Evolutionary conservation across 2,888 invertebrate species (phyloP), one percentile per base, ranked within the genome.

Genomic region (Anthrax anthrax): DNA sequence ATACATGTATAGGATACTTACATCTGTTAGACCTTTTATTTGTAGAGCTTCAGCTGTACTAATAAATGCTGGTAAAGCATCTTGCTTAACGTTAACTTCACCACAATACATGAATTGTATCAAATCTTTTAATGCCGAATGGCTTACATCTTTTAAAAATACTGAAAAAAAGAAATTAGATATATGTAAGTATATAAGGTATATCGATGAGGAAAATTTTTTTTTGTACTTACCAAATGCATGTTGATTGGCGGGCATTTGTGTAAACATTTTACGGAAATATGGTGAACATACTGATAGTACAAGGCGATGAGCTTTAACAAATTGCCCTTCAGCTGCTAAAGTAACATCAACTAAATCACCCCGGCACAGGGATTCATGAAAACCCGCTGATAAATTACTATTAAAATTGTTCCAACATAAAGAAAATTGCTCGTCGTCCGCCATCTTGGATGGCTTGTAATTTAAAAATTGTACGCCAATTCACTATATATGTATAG

Each of bases 341-440:
- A 81, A 66, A 34, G 80, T 80, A 49, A 80, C 80, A 57, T 81
- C 80, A 56, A 80, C 80, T 58, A 81, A 66, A 64, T 79, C 78
- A 53, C 79, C 80, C 64, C 78, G 76, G 62, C 78, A 77, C 66
- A 80, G 68, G 63, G 81, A 75, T 65, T 78, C 78, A 59, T 80
- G 80, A 64, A 81, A 80, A 58, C 80, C 80, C 65, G 78, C 76
- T 52, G 80, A 77, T 71, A 81, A 73, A 60, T 81, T 81, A 54
- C 77, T 76, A 70, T 79, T 80, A 72, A 80, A 80, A 71, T 80
- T 80, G 71, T 81, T 81, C 80, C 80, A 81, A 71, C 80, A 79
- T 70, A 81, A 69, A 66, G 80, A 80, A 71, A 78, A 79, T 65
- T 78, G 78, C 71, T 79, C 78, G 72, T 78, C 78, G 72, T 78